Percentiles rank a stretch among this genome's conserved stretches.
phyloP scores from a whole-genome alignment of 1,140 invertebrate species.

The Drosophila triauraria region DNA sequence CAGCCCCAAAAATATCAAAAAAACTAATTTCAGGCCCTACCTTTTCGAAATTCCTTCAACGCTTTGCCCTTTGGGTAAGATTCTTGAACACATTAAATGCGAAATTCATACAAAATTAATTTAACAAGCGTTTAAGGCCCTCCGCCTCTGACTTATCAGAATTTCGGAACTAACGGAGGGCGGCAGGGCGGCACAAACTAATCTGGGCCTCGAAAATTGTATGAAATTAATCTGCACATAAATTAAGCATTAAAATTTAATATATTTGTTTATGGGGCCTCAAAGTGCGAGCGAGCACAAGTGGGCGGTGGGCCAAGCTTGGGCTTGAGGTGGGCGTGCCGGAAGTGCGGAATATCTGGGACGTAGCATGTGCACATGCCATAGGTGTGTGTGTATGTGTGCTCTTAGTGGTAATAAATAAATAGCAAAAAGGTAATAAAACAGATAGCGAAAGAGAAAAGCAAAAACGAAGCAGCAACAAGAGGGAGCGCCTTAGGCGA shows the following conservation, averaged over 20 bases:
- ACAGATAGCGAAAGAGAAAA: conserved; percentile 37
- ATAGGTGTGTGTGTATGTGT: conserved; percentile 3
- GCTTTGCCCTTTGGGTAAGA: neutral
- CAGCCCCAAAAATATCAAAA: no score
- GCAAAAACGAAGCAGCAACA: neutral
- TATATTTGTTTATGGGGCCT: conserved; percentile 66
- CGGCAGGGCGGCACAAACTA: conserved; percentile 34
- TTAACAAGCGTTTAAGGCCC: conserved; percentile 31
- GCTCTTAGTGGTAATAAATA: conserved; percentile 60
- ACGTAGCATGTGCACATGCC: neutral
- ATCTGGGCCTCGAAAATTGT: conserved; percentile 64
- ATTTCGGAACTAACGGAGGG: conserved; percentile 12
- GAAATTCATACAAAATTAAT: conserved; percentile 41
- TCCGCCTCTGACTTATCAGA: neutral
- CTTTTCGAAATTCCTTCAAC: no score
- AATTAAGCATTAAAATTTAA: conserved; percentile 71
- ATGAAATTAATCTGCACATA: conserved; percentile 69
- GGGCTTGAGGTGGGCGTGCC: conserved; percentile 26
- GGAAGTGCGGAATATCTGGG: conserved; percentile 34
- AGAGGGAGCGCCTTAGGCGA: no score
- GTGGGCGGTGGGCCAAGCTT: neutral
- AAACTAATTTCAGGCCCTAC: no score
- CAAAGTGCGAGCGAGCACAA: conserved; percentile 26
- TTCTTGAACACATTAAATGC: conserved; percentile 23
- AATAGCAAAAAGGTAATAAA: conserved; percentile 66